Conservation (phyloP, 2,888 invertebrate genomes). For the Melanophora roralis region DNA sequence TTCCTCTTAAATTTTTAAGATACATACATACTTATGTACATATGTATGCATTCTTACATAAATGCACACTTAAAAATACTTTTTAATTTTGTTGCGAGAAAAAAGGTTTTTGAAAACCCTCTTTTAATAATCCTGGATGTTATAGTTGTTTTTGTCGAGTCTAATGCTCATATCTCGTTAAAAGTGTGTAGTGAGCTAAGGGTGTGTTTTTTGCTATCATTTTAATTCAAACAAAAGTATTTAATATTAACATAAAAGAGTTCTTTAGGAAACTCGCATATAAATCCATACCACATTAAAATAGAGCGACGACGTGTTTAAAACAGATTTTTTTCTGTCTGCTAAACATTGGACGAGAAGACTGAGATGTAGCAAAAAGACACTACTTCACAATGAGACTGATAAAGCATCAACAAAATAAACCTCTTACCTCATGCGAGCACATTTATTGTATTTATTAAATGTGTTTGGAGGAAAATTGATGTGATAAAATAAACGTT, state of each 20-base stretch:
- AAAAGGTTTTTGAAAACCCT: constrained; percentile 45
- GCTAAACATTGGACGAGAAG: constrained; percentile 38
- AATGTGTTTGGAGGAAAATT: constrained; percentile 13
- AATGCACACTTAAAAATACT: too few relatives aligned
- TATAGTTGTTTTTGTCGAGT: constrained; percentile 12
- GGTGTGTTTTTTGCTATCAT: constrained; percentile 6
- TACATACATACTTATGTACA: neutral
- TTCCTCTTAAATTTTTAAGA: constrained; percentile 41
- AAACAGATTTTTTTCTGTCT: constrained; percentile 14
- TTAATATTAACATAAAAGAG: constrained; percentile 37
- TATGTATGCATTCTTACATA: neutral
- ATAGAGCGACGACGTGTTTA: constrained; percentile 31
- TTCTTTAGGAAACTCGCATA: constrained; percentile 25
- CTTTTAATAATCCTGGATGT: constrained; percentile 31
- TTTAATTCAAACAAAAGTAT: constrained; percentile 1
- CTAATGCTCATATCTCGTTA: constrained; percentile 41
- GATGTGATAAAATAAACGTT: constrained; percentile 47
- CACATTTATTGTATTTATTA: too few relatives aligned
- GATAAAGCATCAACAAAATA: constrained; percentile 31
- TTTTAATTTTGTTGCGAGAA: neutral
- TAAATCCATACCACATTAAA: constrained; percentile 3
- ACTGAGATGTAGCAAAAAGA: constrained; percentile 45
- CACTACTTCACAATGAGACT: constrained; percentile 51
- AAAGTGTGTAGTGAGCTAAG: constrained; percentile 45
- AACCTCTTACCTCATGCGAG: constrained; percentile 51